Evolutionary conservation across 2,797 vertebrate genomes (phyloP), one percentile per base, ranked within the genome.

Genomic region (Tolypeutes matacus): DNA sequence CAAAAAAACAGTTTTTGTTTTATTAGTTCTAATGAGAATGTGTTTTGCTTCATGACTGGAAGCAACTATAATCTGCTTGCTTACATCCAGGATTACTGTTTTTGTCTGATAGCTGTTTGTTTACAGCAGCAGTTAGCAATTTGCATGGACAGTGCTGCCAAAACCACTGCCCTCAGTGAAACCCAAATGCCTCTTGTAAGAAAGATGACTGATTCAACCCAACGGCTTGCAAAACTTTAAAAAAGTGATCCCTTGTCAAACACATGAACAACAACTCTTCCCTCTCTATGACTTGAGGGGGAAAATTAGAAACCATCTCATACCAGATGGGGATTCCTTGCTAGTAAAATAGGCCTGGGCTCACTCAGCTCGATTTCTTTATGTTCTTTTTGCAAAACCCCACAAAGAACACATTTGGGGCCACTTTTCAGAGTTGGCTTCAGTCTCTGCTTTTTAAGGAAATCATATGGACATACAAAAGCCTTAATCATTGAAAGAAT

Each of bases 211-310:
- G 96, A 90, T 84, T 95, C 89, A 85, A 91, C 96, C 96, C 78
- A 75, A 70, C 34, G 53, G 94, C 92, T 96, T 93, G 93, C 85
- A 39, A 56, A 80, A 94, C 87, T 98, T 97, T 97, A 20, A 20
- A 96, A 94, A 97, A 98, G 83, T 77, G 89, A 93, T 87, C 86
- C 96, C 92, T 97, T 98, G 97, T 98, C 97, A 97, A 97, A 95
- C 83, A 97, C 84, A 23, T 95, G 95, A 97, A 96, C 97, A 98
- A 98, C 93, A 95, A 96, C 97, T 95, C 95, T 91, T 96, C 95
- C 93, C 81, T 14, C 1, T 96, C 84, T 56, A 18, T 97, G 95
- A 97, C 94, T 97, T 80, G 75, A 96, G 97, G 93, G 65, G 89
- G 93, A 94, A 97, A 97, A 95, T 82, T 53, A 97, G 94, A 98